Conservation (phyloP, 2,888 invertebrate genomes). For the Leptogaster cylindrica region DNA sequence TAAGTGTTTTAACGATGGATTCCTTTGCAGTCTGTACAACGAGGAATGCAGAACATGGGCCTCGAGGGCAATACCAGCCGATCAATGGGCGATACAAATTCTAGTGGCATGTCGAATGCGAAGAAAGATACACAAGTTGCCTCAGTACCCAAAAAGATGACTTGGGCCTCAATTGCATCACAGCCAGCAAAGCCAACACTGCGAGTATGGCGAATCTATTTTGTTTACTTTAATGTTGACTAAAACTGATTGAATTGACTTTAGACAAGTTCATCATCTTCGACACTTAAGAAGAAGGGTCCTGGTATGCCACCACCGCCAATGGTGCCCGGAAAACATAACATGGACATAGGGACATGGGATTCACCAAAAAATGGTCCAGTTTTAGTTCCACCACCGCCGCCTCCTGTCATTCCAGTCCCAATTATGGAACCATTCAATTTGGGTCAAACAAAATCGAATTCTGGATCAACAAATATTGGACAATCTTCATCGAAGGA, state of each 20-base stretch:
- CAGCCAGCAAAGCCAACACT: conserved; percentile 90
- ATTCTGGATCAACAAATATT: conserved; percentile 12
- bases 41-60: conserved; percentile 77
- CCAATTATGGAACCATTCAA: conserved; percentile 54
- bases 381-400: conserved; percentile 59
- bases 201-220: conserved; percentile 53
- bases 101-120: conserved; percentile 22
- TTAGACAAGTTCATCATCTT: conserved; percentile 68
- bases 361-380: conserved; percentile 73
- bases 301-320: conserved; percentile 91
- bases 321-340: conserved; percentile 89
- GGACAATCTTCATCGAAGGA: conserved; percentile 42
- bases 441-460: conserved; percentile 43
- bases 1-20: conserved; percentile 1
- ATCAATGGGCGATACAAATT: conserved; percentile 30
- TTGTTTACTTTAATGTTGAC: not conserved
- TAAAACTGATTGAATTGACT: conserved; percentile 3
- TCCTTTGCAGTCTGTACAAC: conserved; percentile 78
- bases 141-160: conserved; percentile 78
- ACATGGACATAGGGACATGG: conserved; percentile 95
- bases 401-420: conserved; percentile 63
- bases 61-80: conserved; percentile 46
- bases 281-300: conserved; percentile 84
- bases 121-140: conserved; percentile 42
- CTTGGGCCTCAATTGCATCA: conserved; percentile 96